Evolutionary conservation across 92 coral and sea anemone genomes (phyloP), one percentile per base, ranked within the genome.

Genomic region (Nematostella vectensis): DNA sequence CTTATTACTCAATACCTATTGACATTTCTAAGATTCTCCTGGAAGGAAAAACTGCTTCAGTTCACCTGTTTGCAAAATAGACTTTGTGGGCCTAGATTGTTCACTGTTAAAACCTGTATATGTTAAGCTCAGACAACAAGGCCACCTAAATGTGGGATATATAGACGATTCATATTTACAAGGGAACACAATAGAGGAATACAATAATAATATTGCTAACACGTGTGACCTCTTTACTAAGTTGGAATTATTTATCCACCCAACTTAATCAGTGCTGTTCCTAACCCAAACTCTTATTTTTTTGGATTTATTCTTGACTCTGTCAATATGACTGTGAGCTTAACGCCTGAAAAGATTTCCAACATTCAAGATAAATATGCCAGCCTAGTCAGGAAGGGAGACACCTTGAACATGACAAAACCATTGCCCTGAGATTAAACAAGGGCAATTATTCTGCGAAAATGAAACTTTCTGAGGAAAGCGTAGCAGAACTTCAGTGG

Each of bases 361-460:
- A 33, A 33, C n/a, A n/a, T n/a, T n/a, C n/a, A n/a, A n/a, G n/a
- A n/a, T n/a, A n/a, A n/a, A n/a, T n/a, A n/a, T n/a, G n/a, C n/a
- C n/a, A n/a, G n/a, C n/a, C n/a, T n/a, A n/a, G n/a, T n/a, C n/a
- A n/a, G n/a, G n/a, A n/a, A n/a, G n/a, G n/a, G n/a, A 47, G 57
- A 30, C 17, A 61, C 3, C 31, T 60, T 24, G 66, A 60, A 33
- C 20, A 17, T 1, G 59, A 55, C 29, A 72, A 64, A 52, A 53
- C 79, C 18, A 55, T 19, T 4, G 57, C 79, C 47, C 49, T 55
- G 6, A 72, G 48, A 57, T 11, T 28, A 8, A 72, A 54, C 44
- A 48, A 68, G 31, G 76, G 69, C n/a, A 59, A 74, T 26, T 59
- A 67, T 42, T 25, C 42, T 15, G 58, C 70, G 22, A 20, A 50